Evolutionary conservation across 1,140 invertebrate species (phyloP), one percentile per base, ranked within the genome.

Genomic region (Gryllus bimaculatus): DNA sequence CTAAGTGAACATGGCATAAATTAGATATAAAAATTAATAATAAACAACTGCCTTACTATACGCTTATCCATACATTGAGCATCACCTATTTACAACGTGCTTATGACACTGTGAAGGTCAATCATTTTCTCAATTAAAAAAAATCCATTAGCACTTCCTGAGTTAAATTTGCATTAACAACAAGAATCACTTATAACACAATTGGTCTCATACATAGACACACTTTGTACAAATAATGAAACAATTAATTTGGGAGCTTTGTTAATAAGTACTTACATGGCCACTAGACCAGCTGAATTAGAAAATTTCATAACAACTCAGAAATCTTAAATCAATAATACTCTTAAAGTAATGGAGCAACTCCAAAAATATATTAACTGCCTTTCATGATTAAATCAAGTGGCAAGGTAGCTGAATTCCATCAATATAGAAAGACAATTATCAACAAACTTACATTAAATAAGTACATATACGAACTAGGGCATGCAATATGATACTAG

Each of bases 81-180:
- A 66, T 66, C 54, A 66, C 54, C 54, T 66, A 66, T 66, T 66
- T 66, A 66, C 54, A 66, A 66, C 54, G 54, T 66, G 54, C 54
- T 66, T 66, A 66, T 66, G 54, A 66, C 54, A 66, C 54, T 18
- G 10, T 66, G 10, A 66, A 66, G 10, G 18, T 66, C 18, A 66
- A 10, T 66, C 54, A 10, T 66, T 66, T 13, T 66, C 18, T 18
- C 18, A 10, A 66, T 13, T 18, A 66, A 66, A 66, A 66, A 66
- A 66, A 66, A 18, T 13, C 7, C 54, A 10, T 66, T 66, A 66
- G 18, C 54, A 66, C 54, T 66, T 66, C 54, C 54, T 66, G 54
- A 66, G 54, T 66, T 66, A 66, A 66, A 66, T 66, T 66, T 66
- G 10, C 54, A 66, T 66, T 66, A 66, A 66, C 54, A 66, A 66